phyloP scores from a whole-genome alignment of 2,113 vertebrate genomes.

The Coracopsis vasa region DNA sequence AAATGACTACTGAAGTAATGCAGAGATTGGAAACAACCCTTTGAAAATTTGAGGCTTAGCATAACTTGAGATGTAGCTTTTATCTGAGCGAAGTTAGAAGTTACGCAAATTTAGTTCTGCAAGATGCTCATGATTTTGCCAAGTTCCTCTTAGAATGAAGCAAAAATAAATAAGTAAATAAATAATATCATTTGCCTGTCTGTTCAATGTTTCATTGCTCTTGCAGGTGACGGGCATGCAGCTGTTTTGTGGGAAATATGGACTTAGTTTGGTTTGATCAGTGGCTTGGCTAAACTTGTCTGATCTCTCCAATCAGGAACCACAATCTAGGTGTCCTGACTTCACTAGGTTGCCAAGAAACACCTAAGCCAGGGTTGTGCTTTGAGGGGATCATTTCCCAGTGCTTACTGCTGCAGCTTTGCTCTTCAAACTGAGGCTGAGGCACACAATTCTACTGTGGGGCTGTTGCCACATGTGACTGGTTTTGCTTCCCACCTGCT shows the following conservation, averaged over 20 bases:
- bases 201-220: neutral
- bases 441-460: fast-evolving
- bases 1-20: neutral
- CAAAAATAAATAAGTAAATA: neutral
- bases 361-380: neutral
- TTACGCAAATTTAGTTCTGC: neutral
- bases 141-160: neutral
- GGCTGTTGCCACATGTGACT: neutral
- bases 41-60: neutral
- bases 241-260: neutral
- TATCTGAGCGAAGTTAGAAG: neutral
- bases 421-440: neutral
- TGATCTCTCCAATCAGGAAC: neutral
- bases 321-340: neutral
- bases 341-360: neutral
- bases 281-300: neutral
- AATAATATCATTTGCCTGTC: neutral
- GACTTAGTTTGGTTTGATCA: neutral
- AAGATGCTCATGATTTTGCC: neutral
- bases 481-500: neutral
- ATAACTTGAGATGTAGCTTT: neutral
- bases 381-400: neutral
- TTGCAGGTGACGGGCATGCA: neutral
- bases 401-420: neutral
- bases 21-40: neutral